Evolutionary conservation across 1,140 invertebrate species (phyloP), one percentile per base, ranked within the genome.

Genomic region (Drosophila busckii): DNA sequence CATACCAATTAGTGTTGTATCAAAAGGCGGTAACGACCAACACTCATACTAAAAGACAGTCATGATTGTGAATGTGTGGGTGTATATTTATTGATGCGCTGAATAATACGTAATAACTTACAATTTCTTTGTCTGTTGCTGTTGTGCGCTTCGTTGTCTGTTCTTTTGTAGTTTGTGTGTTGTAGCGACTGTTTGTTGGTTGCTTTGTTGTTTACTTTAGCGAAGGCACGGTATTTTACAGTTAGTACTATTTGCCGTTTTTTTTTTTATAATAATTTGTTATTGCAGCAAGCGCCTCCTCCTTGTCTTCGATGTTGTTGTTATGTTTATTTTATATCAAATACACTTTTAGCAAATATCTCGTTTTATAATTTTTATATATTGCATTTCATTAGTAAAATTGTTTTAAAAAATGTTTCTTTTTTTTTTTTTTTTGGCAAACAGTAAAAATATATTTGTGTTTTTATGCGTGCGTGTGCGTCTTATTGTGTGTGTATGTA

Each of bases 181-280:
- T 63, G 41, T 41, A 22, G 52, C 35, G 52, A 48, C 35, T 48
- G 28, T 41, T 28, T 58, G 8, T 28, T 45, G n/a, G n/a, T n/a
- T n/a, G n/a, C n/a, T 59, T 42, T 31, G 44, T 69, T 64, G 46
- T 56, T 80, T 73, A 34, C 29, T 64, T 60, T 80, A 49, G 68
- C 37, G 48, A 80, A 80, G 73, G 68, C 75, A 80, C 73, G 68
- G 71, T 66, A 78, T 58, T 63, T 76, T 63, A 71, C 67, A 76
- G 67, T 64, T 73, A 64, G 58, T 68, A 53, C 62, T 76, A 68
- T 78, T 76, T 62, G 48, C 34, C 42, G 52, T 45, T 22, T 50
- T 28, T 16, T 45, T 34, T 38, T 53, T 48, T 41, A 44, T 35
- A 12, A 37, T 50, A 37, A 60, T 44, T 40, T 25, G 19, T 44